phyloP scores from a whole-genome alignment of 2,797 vertebrate species.

The Falco novaeseelandiae region DNA sequence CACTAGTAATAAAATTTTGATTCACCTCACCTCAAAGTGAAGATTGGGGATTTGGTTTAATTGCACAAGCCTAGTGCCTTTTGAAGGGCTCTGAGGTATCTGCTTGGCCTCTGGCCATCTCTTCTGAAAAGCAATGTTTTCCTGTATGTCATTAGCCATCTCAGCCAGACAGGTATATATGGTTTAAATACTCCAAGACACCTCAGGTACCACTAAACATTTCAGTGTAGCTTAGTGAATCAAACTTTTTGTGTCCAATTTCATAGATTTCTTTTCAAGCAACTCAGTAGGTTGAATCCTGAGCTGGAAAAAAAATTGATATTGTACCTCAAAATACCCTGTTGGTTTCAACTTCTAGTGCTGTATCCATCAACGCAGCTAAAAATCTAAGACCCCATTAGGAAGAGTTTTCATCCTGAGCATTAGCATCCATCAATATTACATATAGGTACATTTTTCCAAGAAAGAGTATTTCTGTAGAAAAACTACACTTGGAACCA shows the following conservation, averaged over 20 bases:
- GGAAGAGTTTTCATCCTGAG: neutral
- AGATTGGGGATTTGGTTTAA: accelerated
- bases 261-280: neutral
- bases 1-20: neutral
- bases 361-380: neutral
- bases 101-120: neutral
- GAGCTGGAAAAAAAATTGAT: neutral
- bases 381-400: neutral
- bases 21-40: neutral
- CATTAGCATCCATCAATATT: neutral
- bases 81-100: neutral
- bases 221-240: neutral
- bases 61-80: neutral
- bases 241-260: neutral
- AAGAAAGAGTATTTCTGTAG: neutral
- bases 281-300: neutral
- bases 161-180: neutral
- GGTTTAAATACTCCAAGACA: neutral
- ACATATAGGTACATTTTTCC: neutral
- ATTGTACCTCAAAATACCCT: neutral
- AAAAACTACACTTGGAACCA: neutral
- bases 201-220: neutral
- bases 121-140: neutral
- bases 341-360: neutral
- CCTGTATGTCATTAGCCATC: neutral